These are phyloP conservation scores for Melanotaenia maccullochi DNA, from an alignment of 2,797 vertebrate genomes.

Conservation along the genomic window DNA sequence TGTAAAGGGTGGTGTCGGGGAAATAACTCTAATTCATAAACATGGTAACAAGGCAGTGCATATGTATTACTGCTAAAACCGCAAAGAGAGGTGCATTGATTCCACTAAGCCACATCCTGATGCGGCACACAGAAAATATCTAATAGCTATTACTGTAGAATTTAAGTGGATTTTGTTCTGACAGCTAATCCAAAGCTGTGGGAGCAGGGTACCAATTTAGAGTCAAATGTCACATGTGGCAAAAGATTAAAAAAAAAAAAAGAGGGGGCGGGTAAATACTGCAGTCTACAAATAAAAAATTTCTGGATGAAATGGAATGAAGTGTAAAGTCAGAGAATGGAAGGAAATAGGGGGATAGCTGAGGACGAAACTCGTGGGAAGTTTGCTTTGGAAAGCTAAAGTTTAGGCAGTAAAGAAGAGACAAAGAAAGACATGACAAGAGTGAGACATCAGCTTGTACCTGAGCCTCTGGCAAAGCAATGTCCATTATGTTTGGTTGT, in stretches of 20 bases:
- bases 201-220: conserved; percentile 67
- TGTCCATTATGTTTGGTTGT: conserved; percentile 91
- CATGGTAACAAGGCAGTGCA: conserved; percentile 84
- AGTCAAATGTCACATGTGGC: conserved; percentile 67
- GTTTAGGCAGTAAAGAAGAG: conserved; percentile 29
- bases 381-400: conserved; percentile 42
- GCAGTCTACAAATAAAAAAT: conserved; percentile 39
- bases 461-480: conserved; percentile 93
- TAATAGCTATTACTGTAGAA: conserved; percentile 72
- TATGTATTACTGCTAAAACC: conserved; percentile 68
- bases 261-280: neutral
- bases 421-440: conserved; percentile 29
- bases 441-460: conserved; percentile 73
- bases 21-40: conserved; percentile 74
- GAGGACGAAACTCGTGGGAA: conserved; percentile 55
- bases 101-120: conserved; percentile 66
- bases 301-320: conserved; percentile 61
- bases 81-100: conserved; percentile 62
- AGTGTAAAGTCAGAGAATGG: conserved; percentile 59
- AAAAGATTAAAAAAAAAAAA: conserved; percentile 16
- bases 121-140: conserved; percentile 73
- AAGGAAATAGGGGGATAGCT: conserved; percentile 30
- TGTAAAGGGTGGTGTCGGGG: conserved; percentile 50
- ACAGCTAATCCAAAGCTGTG: conserved; percentile 64
- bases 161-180: conserved; percentile 73